phyloP scores from a whole-genome alignment of 2,797 vertebrate species.

The Manis pentadactyla region DNA sequence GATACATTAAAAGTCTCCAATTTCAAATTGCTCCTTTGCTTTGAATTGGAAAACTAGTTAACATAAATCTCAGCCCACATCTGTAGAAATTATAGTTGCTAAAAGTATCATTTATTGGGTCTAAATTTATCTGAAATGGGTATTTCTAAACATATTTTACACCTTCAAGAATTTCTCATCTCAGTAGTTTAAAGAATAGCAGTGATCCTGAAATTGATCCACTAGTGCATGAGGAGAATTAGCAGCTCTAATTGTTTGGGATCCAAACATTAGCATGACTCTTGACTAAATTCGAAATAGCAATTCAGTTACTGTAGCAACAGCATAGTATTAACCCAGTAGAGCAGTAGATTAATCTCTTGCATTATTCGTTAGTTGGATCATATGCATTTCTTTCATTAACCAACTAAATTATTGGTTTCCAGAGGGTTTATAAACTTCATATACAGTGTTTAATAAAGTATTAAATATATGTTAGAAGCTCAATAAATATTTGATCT shows the following conservation, averaged over 20 bases:
- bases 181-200: slow-evolving; percentile 32
- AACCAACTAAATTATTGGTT: not conserved
- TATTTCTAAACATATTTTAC: slow-evolving; percentile 50
- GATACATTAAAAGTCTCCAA: not conserved
- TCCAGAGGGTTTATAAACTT: slow-evolving; percentile 23
- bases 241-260: slow-evolving; percentile 26
- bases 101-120: slow-evolving; percentile 53
- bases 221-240: not conserved
- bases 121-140: slow-evolving; percentile 49
- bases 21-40: slow-evolving; percentile 59
- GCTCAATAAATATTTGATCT: slow-evolving; percentile 10
- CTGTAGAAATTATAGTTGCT: slow-evolving; percentile 50
- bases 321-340: not conserved
- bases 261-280: not conserved
- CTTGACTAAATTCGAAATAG: slow-evolving; percentile 32
- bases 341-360: not conserved
- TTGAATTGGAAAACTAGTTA: slow-evolving; percentile 58
- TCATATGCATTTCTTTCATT: slow-evolving; percentile 17
- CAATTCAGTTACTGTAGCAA: slow-evolving; percentile 6
- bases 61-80: slow-evolving; percentile 27
- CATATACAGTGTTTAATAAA: not conserved
- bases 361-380: slow-evolving; percentile 40
- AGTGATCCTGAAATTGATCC: slow-evolving; percentile 49
- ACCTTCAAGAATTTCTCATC: slow-evolving; percentile 41
- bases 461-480: slow-evolving; percentile 19